Base-by-base conservation (phyloP, 30 jellyfish, hydroid and myxozoan genomes). In the Aurelia sp. region DNA sequence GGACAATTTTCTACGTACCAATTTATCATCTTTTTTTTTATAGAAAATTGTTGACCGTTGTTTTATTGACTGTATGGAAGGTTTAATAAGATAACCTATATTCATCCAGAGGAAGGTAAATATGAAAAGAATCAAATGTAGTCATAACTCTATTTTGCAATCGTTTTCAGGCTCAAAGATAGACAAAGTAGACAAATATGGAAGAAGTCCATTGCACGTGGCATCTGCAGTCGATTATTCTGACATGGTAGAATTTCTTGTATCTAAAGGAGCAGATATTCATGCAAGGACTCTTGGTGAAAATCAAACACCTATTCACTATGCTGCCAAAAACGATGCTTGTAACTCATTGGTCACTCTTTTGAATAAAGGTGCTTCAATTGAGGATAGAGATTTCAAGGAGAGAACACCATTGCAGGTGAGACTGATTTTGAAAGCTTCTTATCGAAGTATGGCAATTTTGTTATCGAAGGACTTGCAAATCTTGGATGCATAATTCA, bases 261-360 rank as follows among this genome's bases (percentile, higher is more conserved):
- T 95, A 79, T 55, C 78, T 35, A 76, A 68, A 6, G 96, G 95
- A 41, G 99, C 97, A 15, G 91, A 95, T 63, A 85, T 95, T 21
- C 67, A 86, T 41, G 81, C 78, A 59, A 76, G 89, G 27, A 95
- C 99, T 48, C 47, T 58, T 22, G 99, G 98, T 44, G 99, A 95
- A 71, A 37, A 86, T 6, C 99, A 95, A 65, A 85, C 97, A 19
- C 93, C 98, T 3, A 55, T 95, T 27, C 98, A 95, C 44, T 95
- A 89, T 78, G 99, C 99, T 21, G 99, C 99, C 13, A 90, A 95
- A 73, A 89, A 95, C 85, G 99, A 89, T 64, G 97, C 99, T 1
- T 80, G 92, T 13, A 72, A 60, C 51, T 73, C 98, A 16, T 78
- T 95, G 82, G 62, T 71, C 22, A 79, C 92, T 11, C 77, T 95